Conservation (phyloP, 1,140 invertebrate species). For the Heliconius himera region DNA sequence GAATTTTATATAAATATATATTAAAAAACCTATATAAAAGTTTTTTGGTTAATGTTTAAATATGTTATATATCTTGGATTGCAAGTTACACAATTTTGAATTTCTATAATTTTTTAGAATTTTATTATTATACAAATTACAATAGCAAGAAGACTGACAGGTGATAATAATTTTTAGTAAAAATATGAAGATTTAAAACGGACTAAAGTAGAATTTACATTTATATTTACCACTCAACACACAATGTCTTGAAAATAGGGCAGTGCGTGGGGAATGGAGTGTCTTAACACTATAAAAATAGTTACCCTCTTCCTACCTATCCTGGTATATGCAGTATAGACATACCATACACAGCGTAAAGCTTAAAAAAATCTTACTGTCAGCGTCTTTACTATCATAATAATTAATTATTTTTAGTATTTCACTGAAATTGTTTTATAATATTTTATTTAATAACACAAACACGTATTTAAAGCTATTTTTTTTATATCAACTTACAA, state of each 20-base stretch:
- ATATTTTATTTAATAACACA: not conserved
- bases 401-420: not conserved
- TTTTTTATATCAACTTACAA: conserved; percentile 37
- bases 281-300: too few relatives aligned
- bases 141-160: not conserved
- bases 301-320: too few relatives aligned
- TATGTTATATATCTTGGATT: not conserved
- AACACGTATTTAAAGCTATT: conserved; percentile 43
- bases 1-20: not conserved
- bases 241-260: too few relatives aligned
- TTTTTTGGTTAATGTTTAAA: not conserved
- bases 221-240: not conserved
- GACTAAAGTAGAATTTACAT: not conserved
- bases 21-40: not conserved
- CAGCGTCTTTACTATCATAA: not conserved
- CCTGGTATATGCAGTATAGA: too few relatives aligned
- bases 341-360: too few relatives aligned
- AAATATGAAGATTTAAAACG: not conserved
- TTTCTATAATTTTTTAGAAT: too few relatives aligned
- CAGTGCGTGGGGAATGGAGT: too few relatives aligned
- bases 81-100: too few relatives aligned
- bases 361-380: not conserved
- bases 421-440: not conserved
- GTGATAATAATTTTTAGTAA: not conserved
- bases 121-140: too few relatives aligned